Conservation (phyloP, 2,888 invertebrate species). For the Eurois occulta region DNA sequence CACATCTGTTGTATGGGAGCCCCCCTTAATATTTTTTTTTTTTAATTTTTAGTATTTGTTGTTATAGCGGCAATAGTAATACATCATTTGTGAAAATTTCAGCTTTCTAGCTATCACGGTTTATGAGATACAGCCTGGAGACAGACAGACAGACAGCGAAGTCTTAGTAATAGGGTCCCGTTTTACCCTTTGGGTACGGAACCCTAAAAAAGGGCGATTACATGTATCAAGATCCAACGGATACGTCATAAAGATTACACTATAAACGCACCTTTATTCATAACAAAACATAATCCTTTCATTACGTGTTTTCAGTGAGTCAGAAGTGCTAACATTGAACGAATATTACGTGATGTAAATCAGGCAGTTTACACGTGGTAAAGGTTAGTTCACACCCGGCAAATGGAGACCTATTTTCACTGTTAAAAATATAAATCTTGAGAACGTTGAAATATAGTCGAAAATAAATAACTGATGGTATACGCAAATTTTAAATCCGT, state of each 20-base stretch:
- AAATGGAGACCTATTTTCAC: not conserved
- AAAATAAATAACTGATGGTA: not conserved
- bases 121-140: no score
- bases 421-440: not conserved
- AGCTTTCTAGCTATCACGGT: no score
- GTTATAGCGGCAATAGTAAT: no score
- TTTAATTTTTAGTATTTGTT: no score
- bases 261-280: not conserved
- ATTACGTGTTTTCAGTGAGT: constrained; percentile 5
- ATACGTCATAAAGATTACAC: constrained; percentile 17
- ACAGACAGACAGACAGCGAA: no score
- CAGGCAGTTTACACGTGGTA: constrained; percentile 2
- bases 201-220: not conserved
- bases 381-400: not conserved
- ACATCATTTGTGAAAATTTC: no score
- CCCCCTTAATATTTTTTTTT: no score
- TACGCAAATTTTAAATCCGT: not conserved
- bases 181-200: no score
- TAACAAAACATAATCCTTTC: constrained; percentile 8
- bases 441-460: not conserved
- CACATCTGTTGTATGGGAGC: no score
- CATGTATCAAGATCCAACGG: constrained; percentile 14
- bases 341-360: constrained; percentile 4
- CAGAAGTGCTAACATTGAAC: constrained; percentile 22
- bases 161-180: no score